Evolutionary conservation across 1,140 invertebrate genomes (phyloP).

Genomic region (Cydia strobilella): DNA sequence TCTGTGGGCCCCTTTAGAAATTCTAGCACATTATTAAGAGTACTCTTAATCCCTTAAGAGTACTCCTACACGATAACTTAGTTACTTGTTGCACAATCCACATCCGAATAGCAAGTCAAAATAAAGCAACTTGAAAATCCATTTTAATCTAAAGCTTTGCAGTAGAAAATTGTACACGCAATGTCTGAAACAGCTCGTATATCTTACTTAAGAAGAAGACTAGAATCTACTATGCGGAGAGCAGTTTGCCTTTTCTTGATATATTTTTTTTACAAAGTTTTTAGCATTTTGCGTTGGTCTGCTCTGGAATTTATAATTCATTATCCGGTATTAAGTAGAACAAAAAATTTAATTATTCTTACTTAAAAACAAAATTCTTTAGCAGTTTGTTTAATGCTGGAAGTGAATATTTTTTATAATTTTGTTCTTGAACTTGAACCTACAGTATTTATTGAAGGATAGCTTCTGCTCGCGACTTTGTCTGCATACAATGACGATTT

Average conservation of each 20-base stretch:
- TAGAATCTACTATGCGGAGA: neutral
- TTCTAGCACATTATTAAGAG: no score
- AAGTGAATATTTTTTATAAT: no score
- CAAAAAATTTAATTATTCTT: no score
- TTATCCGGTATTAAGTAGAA: neutral
- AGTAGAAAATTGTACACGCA: neutral
- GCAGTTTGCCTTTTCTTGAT: constrained; percentile 7
- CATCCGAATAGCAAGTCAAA: neutral
- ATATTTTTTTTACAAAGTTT: neutral
- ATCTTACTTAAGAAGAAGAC: neutral
- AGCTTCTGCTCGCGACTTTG: no score
- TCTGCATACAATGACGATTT: no score
- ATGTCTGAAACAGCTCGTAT: neutral
- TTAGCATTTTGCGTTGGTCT: neutral
- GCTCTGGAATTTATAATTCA: neutral
- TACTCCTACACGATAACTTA: neutral
- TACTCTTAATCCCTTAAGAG: no score
- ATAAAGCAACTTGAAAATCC: neutral
- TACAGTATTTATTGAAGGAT: no score
- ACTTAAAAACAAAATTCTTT: no score
- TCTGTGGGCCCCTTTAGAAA: no score
- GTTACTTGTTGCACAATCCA: neutral
- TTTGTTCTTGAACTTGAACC: no score
- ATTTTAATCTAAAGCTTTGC: neutral
- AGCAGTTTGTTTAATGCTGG: no score